A percentile compares a stretch with the other conserved stretches of the same genome.
Conservation (phyloP, 2,797 vertebrate species). For the Manis pentadactyla region DNA sequence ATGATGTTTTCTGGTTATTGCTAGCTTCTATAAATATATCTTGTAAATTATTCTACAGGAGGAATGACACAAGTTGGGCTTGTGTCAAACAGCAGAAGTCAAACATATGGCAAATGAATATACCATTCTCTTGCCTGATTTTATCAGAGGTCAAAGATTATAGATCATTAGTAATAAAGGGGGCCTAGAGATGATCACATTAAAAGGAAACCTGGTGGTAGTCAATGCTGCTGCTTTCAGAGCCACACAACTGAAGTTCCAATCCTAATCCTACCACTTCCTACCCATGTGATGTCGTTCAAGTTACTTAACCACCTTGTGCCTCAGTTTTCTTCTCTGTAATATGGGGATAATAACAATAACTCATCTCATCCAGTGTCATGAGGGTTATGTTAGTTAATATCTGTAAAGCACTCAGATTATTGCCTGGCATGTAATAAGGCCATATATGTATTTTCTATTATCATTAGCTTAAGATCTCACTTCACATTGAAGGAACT, state of each 20-base stretch:
- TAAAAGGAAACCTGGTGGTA: neutral
- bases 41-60: conserved; percentile 52
- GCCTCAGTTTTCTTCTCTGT: conserved; percentile 37
- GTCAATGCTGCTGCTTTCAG: neutral
- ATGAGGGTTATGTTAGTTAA: neutral
- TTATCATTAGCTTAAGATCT: neutral
- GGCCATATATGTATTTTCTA: neutral
- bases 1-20: conserved; percentile 18
- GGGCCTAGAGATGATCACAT: neutral
- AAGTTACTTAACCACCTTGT: neutral
- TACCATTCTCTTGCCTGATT: neutral
- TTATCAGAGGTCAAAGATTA: conserved; percentile 17
- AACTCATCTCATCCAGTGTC: neutral
- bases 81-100: conserved; percentile 55
- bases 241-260: neutral
- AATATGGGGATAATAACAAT: conserved; percentile 29
- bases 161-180: neutral
- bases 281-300: neutral
- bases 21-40: conserved; percentile 17
- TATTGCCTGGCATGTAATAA: neutral
- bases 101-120: conserved; percentile 1
- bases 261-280: neutral
- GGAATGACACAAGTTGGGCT: conserved; percentile 19
- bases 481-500: neutral
- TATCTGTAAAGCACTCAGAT: conserved; percentile 24